Evolutionary conservation across 2,113 vertebrate species (phyloP).

Genomic region (Equus przewalskii): DNA sequence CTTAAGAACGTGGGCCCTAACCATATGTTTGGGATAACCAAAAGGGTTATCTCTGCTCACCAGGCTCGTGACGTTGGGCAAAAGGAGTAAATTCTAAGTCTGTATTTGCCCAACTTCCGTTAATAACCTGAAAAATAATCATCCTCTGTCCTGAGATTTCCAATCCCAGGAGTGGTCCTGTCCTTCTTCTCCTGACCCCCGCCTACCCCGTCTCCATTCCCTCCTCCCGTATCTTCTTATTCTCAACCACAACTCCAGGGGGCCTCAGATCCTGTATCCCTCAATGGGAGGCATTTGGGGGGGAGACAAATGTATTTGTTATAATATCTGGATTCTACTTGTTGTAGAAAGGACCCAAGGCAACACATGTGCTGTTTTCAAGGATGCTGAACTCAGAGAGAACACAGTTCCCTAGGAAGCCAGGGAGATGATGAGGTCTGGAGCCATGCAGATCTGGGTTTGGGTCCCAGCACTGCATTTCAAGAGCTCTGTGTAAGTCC

Average conservation of each 20-base stretch:
- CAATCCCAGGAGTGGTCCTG: rapidly evolving
- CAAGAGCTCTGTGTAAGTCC: not conserved
- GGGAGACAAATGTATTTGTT: not conserved
- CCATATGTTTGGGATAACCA: rapidly evolving
- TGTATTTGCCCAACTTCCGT: not conserved
- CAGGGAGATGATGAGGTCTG: not conserved
- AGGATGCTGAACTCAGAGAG: not conserved
- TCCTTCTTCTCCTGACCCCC: not conserved
- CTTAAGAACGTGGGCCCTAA: rapidly evolving
- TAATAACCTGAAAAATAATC: not conserved
- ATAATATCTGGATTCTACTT: no score
- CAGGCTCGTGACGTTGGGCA: not conserved
- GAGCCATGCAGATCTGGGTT: not conserved
- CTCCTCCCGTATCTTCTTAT: rapidly evolving
- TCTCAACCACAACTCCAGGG: not conserved
- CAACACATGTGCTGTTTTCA: not conserved
- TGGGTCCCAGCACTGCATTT: not conserved
- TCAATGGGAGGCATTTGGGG: not conserved
- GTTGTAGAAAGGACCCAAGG: not conserved
- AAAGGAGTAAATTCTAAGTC: not conserved
- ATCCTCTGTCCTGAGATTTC: not conserved
- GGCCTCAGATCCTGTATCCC: not conserved
- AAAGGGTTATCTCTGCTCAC: no score
- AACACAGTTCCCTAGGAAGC: not conserved
- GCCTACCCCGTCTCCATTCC: not conserved